Evolutionary conservation across 2,113 vertebrate genomes (phyloP).

Genomic region (Elaphurus davidianus): DNA sequence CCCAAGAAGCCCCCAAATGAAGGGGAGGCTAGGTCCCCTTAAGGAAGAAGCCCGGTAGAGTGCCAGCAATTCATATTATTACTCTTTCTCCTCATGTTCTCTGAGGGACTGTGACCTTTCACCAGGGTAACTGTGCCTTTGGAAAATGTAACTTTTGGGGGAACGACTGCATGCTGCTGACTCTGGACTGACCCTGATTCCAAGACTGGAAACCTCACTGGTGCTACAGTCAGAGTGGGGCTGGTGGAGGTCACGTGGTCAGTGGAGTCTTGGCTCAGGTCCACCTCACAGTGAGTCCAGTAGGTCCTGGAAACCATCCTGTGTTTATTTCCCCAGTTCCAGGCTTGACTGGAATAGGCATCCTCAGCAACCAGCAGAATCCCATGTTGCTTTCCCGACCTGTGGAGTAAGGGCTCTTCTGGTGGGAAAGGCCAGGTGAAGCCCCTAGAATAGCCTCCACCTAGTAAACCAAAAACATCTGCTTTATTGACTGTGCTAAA

Average conservation of each 20-base stretch:
- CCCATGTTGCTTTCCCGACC: not conserved
- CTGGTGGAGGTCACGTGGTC: not conserved
- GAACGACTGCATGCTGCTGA: too few relatives aligned
- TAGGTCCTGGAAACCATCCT: not conserved
- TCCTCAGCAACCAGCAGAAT: not conserved
- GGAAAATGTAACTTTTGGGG: not conserved
- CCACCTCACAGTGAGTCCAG: not conserved
- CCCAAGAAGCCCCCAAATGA: not conserved
- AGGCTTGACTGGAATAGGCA: not conserved
- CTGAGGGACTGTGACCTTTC: not conserved
- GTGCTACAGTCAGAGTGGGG: not conserved
- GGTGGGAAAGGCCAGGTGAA: not conserved
- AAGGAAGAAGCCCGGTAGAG: not conserved
- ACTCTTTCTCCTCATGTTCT: not conserved
- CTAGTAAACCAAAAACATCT: not conserved
- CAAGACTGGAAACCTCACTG: not conserved
- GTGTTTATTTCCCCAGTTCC: not conserved
- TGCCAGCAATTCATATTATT: not conserved
- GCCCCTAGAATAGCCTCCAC: rapidly evolving
- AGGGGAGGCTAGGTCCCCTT: not conserved
- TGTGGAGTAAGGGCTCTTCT: not conserved
- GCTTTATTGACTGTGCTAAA: not conserved
- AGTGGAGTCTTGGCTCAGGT: not conserved
- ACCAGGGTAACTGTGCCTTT: not conserved
- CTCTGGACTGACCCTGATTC: not conserved